Evolutionary conservation across 1,140 invertebrate species (phyloP), one percentile per base, ranked within the genome.

Genomic region (Aphis craccivora): DNA sequence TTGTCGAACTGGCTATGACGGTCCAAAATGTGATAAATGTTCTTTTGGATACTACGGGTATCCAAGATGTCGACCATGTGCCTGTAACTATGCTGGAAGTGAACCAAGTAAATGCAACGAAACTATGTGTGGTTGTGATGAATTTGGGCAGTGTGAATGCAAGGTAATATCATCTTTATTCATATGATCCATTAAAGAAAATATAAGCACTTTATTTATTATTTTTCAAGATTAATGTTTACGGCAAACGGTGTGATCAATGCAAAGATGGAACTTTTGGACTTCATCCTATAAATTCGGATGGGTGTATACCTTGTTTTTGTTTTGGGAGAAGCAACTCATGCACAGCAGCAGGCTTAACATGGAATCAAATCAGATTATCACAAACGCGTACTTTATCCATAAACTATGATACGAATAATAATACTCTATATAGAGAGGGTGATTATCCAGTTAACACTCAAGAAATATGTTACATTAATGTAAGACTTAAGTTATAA

Each of bases 241-340:
- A 96, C 22, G 99, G 99, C 7, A 96, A 96, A 88, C 97, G 97
- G 94, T 99, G 99, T 95, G 97, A 98, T 95, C 95, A 96, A 53
- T 99, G 99, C 95, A 96, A 97, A 95, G 96, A 97, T 67, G 97
- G 97, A 43, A 98, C 98, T 0, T 99, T 98, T 95, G 98, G 98
- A 3, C 95, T 99, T 7, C 96, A 97, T 0, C 94, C 95, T 1
- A 96, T 97, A 11, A 98, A 98, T 95, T 96, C 97, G 0, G 96
- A 96, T 93, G 98, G 98, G 9, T 99, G 98, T 90, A 98, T 97
- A 0, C 96, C 97, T 94, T 95, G 98, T 95, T 99, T 98, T 95
- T 99, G 98, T 95, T 99, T 99, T 95, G 97, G 97, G 0, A 96
- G 98, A 94, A 97, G 97, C 22, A 96, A 96, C 1, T 95, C 96